Conservation (phyloP, 2,888 invertebrate species). For the Furcula furcula region DNA sequence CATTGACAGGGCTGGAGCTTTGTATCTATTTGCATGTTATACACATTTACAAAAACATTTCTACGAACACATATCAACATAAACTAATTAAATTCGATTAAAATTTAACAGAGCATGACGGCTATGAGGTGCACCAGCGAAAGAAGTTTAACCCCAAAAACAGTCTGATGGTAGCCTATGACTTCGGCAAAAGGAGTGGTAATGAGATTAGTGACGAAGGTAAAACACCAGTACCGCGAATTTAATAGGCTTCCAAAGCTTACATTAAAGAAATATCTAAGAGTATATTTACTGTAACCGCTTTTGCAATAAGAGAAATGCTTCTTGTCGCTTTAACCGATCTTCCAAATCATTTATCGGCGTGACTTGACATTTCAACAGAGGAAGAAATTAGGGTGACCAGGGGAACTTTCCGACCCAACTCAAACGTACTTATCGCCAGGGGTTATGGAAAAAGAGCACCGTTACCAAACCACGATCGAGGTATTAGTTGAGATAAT, state of each 20-base stretch:
- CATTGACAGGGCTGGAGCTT: constrained; percentile 20
- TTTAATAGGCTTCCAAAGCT: constrained; percentile 19
- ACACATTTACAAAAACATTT: constrained; percentile 3
- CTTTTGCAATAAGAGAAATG: constrained; percentile 22
- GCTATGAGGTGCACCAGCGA: constrained; percentile 36
- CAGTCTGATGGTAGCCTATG: constrained; percentile 57
- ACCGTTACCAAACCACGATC: constrained; percentile 24
- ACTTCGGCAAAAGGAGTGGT: constrained; percentile 68
- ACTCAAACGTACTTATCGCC: constrained; percentile 66
- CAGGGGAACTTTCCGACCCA: constrained; percentile 64
- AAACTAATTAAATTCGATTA: constrained; percentile 10
- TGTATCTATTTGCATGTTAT: constrained; percentile 10
- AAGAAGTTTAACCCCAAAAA: constrained; percentile 61
- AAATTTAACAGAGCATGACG: constrained; percentile 36
- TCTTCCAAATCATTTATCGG: constrained; percentile 25
- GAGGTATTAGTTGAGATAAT: constrained; percentile 40
- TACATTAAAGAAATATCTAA: constrained; percentile 2
- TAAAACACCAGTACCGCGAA: constrained; percentile 34
- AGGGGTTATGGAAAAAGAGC: constrained; percentile 62
- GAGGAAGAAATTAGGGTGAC: constrained; percentile 69
- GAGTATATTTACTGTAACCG: constrained; percentile 4
- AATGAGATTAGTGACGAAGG: constrained; percentile 59
- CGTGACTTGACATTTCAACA: constrained; percentile 51
- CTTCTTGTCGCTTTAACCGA: constrained; percentile 19
- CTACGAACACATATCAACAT: constrained; percentile 3